Percentiles rank a stretch among this genome's conserved stretches.
Conservation (phyloP, 1,140 invertebrate species). For the Chlorops oryzae region DNA sequence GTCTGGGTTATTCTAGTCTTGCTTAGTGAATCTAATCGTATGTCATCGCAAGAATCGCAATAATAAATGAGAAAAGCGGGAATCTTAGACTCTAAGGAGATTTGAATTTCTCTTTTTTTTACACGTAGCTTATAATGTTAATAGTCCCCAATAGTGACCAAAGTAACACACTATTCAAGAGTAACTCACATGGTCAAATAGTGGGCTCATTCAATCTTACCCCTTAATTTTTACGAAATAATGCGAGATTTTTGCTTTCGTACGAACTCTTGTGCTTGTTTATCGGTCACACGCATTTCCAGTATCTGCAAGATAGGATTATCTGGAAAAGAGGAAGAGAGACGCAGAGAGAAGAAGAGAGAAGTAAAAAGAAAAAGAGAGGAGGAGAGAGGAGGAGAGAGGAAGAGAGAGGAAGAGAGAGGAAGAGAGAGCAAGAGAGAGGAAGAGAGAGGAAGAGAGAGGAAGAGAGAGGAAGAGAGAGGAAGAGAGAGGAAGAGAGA, state of each 20-base stretch:
- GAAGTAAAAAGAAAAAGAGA: not conserved
- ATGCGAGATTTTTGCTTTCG: constrained; percentile 65
- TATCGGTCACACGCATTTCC: constrained; percentile 75
- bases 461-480: not conserved
- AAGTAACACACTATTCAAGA: too few relatives aligned
- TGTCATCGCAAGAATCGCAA: too few relatives aligned
- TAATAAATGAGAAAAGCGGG: too few relatives aligned
- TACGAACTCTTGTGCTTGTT: constrained; percentile 81
- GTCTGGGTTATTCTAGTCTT: too few relatives aligned
- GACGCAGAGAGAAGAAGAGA: not conserved
- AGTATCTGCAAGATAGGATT: constrained; percentile 79
- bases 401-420: not conserved
- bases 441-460: not conserved
- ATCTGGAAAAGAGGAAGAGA: constrained; percentile 50
- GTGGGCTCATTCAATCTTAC: too few relatives aligned
- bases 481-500: not conserved
- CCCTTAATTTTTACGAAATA: constrained; percentile 37
- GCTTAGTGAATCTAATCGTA: too few relatives aligned
- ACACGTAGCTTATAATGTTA: too few relatives aligned
- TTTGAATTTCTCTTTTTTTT: too few relatives aligned
- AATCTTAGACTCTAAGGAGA: too few relatives aligned
- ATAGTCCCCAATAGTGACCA: too few relatives aligned
- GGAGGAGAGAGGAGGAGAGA: not conserved
- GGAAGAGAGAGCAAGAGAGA: not conserved
- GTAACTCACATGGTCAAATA: too few relatives aligned